Evolutionary conservation across 2,113 vertebrate genomes (phyloP), one percentile per base, ranked within the genome.

Genomic region (Ifrita kowaldi): DNA sequence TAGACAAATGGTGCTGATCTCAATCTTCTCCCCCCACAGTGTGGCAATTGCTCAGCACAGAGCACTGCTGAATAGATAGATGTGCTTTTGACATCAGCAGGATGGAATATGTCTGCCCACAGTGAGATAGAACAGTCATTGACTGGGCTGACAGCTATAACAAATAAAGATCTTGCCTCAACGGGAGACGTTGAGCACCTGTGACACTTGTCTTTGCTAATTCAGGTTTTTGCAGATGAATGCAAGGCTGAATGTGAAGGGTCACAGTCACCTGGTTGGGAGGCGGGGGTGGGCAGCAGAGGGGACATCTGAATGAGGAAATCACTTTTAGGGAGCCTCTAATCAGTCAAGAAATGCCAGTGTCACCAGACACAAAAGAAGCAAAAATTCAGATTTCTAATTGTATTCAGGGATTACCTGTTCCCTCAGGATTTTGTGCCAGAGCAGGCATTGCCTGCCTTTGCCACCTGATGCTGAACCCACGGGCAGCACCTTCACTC

Each of bases 1-100:
- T 76, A 94, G 91, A 90, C 76, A 91, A 93, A 90, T 46, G 73
- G 82, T 65, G 79, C 65, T 84, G 82, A 94, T 93, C 53, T 26
- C 75, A 88, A 23, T 53, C 69, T 39, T 35, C 76, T 86, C 76
- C 92, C 62, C 74, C 35, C 55, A 30, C 28, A 52, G 49, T 28
- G 47, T 28, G n/a, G 39, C 49, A 56, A 46, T 80, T 53, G 50
- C 85, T 62, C 0, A 0, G 21, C 6, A 11, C 4, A 59, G 55
- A 82, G 49, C 71, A 21, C 8, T 7, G 37, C 86, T 63, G 63
- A 68, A 70, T 47, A 55, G 39, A 73, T 22, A 74, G 55, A 28
- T 56, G 11, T 3, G 33, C 37, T 65, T 90, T 82, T 90, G 90
- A 70, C 21, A 3, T 11, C 47, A 69, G 46, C 71, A 70, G 68